Base-by-base conservation (phyloP, 2,113 vertebrate genomes). In the Mesoclemmys tuberculata region DNA sequence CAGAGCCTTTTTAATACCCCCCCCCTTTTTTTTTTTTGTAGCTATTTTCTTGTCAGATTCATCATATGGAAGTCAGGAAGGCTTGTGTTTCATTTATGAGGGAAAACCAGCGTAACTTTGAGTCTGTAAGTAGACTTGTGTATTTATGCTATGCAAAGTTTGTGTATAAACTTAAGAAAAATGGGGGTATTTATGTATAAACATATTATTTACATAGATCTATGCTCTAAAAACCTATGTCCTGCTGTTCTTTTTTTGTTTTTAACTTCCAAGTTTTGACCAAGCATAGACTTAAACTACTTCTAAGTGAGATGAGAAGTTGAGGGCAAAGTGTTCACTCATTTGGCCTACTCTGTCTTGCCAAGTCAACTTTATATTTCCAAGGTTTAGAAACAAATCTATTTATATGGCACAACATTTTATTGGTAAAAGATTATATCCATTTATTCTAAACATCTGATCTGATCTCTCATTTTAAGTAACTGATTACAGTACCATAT, bases 61-160 rank as follows among this genome's bases (percentile, higher is more conserved):
- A 99, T 97, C 99, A 99, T 51, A 68, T 97, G 93, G 98, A 98
- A 89, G 98, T 99, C 83, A 98, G 99, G 80, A 98, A 98, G 93
- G 98, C 98, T 82, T 99, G 99, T 2, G 99, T 99, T 26, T 93
- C 96, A 38, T 99, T 98, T 91, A 99, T 99, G 99, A 98, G 98
- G 94, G 97, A 98, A 81, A 99, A 99, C 97, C 98, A 98, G 80
- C 82, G 92, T 58, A 97, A 96, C 96, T 99, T 99, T 97, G 99
- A 99, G 31, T 99, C 99, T 22, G 99, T 99, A 94, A 99, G 99
- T 99, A 92, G 74, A 8, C 0, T 52, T 22, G 1, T 0, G 58
- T 10, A 48, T 0, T 4, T 48, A 8, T 2, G 35, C 58, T 19
- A 24, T 75, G 44, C 26, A 61, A 64, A 3, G 3, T 8, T 74